Conservation (phyloP, 2,797 vertebrate genomes). For the Acanthurus leucopareius region DNA sequence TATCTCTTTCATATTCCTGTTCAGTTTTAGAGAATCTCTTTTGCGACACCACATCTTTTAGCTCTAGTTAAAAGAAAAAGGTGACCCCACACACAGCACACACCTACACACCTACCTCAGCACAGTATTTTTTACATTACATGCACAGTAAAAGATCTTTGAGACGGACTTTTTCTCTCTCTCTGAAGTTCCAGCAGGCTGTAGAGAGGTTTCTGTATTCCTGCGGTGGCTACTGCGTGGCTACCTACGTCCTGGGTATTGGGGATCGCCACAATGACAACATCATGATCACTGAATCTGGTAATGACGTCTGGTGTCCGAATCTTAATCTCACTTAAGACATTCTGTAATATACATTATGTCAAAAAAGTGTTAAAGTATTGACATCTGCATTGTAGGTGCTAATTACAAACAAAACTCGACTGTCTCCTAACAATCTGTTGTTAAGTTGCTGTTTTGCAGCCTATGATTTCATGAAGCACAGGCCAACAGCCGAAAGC, state of each 20-base stretch:
- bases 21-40: not conserved
- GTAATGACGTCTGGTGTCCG: conserved; percentile 75
- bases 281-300: conserved; percentile 99
- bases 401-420: too few relatives aligned
- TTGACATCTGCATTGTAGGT: too few relatives aligned
- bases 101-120: too few relatives aligned
- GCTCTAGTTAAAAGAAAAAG: too few relatives aligned
- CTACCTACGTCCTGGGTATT: conserved; percentile 97
- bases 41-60: too few relatives aligned
- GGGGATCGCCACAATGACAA: conserved; percentile 99
- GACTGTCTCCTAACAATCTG: too few relatives aligned
- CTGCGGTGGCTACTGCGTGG: conserved; percentile 98
- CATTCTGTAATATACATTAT: not conserved
- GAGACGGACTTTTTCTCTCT: not conserved
- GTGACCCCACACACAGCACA: too few relatives aligned
- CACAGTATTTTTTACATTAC: not conserved
- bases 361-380: too few relatives aligned
- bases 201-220: conserved; percentile 97
- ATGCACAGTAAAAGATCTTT: not conserved
- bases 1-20: not conserved
- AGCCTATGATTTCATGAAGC: too few relatives aligned
- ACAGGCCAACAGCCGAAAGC: too few relatives aligned
- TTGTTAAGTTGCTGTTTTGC: too few relatives aligned
- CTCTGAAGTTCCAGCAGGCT: conserved; percentile 92
- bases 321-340: not conserved